These are phyloP conservation scores for honey bee (Apis mellifera) DNA, from an alignment of 1,140 invertebrate species.

Conservation along the genomic window DNA sequence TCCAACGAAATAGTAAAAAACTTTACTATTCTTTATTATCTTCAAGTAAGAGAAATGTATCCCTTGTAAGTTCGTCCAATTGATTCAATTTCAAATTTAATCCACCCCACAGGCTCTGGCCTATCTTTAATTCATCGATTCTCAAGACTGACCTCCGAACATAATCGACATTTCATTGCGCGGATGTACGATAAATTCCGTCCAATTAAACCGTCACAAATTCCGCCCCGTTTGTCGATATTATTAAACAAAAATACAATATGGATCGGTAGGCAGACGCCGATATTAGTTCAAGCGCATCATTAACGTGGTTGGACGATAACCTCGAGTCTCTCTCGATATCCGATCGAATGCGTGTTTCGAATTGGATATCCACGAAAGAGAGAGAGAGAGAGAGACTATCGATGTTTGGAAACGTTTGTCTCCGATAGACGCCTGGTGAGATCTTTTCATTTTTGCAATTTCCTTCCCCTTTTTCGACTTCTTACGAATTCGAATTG, in stretches of 20 bases:
- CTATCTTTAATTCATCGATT: too few relatives aligned
- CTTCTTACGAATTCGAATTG: too few relatives aligned
- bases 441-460: too few relatives aligned
- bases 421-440: neutral
- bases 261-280: neutral
- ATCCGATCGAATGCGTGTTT: neutral
- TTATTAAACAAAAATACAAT: too few relatives aligned
- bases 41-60: too few relatives aligned
- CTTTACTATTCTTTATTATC: too few relatives aligned
- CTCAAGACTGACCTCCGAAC: too few relatives aligned
- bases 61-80: too few relatives aligned
- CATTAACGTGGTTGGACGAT: slow-evolving; percentile 27
- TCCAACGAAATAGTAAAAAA: too few relatives aligned
- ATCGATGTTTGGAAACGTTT: slow-evolving; percentile 1
- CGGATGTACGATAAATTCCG: neutral
- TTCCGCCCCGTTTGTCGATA: neutral
- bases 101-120: too few relatives aligned
- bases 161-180: neutral
- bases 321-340: slow-evolving; percentile 1
- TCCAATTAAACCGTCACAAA: neutral
- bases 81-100: too few relatives aligned
- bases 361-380: neutral
- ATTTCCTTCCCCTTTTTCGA: too few relatives aligned
- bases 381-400: neutral
- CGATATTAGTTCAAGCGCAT: slow-evolving; percentile 4